Conservation (phyloP, 2,113 vertebrate genomes). For the Donacobius atricapilla region DNA sequence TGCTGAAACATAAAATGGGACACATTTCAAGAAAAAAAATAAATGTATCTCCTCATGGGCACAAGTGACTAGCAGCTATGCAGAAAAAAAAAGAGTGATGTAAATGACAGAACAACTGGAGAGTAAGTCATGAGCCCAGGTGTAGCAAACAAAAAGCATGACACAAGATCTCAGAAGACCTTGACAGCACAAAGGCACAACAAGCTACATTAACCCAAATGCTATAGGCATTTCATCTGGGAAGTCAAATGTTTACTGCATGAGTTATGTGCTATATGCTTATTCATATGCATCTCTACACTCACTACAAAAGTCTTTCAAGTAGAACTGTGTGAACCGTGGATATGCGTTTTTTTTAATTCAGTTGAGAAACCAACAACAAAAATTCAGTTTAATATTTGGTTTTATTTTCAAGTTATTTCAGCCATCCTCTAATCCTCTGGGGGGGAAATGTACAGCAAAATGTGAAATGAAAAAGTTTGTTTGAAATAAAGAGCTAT, state of each 20-base stretch:
- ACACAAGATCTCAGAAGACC: slow-evolving; percentile 25
- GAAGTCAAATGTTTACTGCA: not conserved
- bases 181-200: not conserved
- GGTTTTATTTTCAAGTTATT: slow-evolving; percentile 28
- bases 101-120: not conserved
- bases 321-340: not conserved
- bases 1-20: not conserved
- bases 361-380: not conserved
- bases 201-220: not conserved
- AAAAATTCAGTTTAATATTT: slow-evolving; percentile 32
- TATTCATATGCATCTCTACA: not conserved
- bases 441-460: not conserved
- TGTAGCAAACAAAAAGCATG: not conserved
- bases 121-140: not conserved
- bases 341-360: not conserved
- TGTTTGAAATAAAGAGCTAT: slow-evolving; percentile 26
- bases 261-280: not conserved
- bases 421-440: slow-evolving; percentile 7
- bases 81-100: not conserved
- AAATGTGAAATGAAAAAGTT: slow-evolving; percentile 23
- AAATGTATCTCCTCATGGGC: not conserved
- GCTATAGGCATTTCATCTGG: not conserved
- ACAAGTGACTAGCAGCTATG: not conserved
- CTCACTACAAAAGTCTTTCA: not conserved
- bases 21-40: not conserved